Conservation (phyloP, 2,113 vertebrate species). For the Dromaius novaehollandiae region DNA sequence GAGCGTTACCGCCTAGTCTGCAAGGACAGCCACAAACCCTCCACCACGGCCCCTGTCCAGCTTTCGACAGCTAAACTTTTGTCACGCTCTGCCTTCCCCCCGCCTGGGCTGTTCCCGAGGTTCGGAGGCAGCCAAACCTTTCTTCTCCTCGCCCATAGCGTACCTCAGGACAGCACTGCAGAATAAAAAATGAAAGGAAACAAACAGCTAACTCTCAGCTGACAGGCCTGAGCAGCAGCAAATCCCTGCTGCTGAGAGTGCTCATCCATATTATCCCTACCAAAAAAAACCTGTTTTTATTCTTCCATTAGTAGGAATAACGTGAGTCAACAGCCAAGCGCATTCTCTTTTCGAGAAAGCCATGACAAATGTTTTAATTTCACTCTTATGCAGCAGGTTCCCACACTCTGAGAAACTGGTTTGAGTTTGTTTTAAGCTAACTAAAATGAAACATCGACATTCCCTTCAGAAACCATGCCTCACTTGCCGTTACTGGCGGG, state of each 20-base stretch:
- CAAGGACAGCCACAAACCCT: neutral
- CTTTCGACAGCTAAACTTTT: neutral
- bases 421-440: neutral
- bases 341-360: neutral
- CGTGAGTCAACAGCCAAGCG: neutral
- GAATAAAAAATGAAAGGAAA: neutral
- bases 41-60: accelerated
- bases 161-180: neutral
- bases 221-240: neutral
- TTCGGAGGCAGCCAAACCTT: neutral
- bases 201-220: neutral
- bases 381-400: neutral
- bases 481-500: neutral
- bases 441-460: neutral
- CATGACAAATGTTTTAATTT: neutral
- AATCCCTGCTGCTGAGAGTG: neutral
- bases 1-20: neutral
- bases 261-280: neutral
- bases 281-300: neutral
- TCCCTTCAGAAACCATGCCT: neutral
- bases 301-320: neutral
- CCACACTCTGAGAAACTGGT: neutral
- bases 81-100: neutral
- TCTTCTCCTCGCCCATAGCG: neutral
- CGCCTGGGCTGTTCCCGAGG: neutral